Conservation (phyloP, 2,113 vertebrate genomes). For the Ia io region DNA sequence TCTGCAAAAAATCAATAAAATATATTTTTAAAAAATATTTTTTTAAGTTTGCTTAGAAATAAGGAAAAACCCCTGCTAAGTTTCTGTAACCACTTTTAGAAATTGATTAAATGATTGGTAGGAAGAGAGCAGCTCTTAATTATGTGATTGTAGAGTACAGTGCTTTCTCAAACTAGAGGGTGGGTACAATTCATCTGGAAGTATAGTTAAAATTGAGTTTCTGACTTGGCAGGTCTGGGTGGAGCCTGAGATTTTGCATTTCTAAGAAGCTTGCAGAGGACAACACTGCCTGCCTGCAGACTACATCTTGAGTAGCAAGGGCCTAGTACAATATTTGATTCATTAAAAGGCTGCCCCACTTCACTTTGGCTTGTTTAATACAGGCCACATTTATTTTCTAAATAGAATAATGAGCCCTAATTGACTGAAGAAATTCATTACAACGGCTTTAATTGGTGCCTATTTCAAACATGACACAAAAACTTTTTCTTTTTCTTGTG, state of each 20-base stretch:
- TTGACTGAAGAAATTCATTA: neutral
- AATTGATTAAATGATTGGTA: neutral
- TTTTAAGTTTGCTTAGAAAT: neutral
- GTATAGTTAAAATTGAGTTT: neutral
- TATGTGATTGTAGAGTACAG: neutral
- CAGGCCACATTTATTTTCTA: neutral
- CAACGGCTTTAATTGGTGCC: neutral
- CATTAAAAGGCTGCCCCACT: neutral
- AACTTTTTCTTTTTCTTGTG: neutral
- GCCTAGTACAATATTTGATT: neutral
- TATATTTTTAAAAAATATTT: neutral
- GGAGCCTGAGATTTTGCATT: neutral
- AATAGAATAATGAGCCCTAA: neutral
- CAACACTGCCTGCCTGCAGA: neutral
- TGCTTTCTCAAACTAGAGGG: neutral
- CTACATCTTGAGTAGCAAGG: neutral
- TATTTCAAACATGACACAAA: slow-evolving; percentile 17
- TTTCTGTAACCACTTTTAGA: neutral
- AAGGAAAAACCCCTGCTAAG: neutral
- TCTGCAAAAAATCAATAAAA: neutral
- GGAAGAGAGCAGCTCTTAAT: neutral
- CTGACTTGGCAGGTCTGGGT: neutral
- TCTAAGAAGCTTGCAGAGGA: neutral
- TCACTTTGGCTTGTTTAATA: slow-evolving; percentile 18
- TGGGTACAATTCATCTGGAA: neutral